Conservation (phyloP, 1,140 invertebrate genomes). For the Limonius californicus region DNA sequence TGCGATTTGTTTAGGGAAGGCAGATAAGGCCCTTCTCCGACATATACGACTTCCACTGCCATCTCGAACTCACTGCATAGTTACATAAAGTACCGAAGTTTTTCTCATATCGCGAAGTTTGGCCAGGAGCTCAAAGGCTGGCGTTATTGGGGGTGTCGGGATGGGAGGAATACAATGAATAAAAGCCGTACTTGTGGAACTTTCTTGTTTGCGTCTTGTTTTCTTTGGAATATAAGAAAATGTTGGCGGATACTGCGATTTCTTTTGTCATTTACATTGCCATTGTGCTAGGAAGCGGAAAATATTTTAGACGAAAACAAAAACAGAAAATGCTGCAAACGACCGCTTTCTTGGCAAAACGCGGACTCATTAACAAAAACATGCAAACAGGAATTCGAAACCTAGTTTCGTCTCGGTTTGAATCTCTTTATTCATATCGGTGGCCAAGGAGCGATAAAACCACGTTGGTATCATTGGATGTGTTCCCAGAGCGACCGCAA, state of each 20-base stretch:
- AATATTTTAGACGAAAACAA: too few species aligned
- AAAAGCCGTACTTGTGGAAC: background rate
- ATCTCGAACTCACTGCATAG: background rate
- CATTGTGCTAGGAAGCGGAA: background rate
- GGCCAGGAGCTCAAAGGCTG: background rate
- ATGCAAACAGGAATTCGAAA: background rate
- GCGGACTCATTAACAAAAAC: background rate
- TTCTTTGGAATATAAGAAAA: constrained; percentile 1
- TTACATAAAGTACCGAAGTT: background rate
- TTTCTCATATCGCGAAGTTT: constrained; percentile 1
- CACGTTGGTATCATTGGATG: constrained; percentile 20
- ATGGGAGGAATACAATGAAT: background rate
- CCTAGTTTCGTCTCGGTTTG: background rate
- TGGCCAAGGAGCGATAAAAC: constrained; percentile 19
- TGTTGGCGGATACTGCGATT: background rate
- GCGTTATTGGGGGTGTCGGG: background rate
- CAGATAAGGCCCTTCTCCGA: too few species aligned
- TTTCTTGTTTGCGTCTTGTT: background rate
- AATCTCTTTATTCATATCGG: constrained; percentile 21
- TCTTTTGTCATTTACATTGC: background rate
- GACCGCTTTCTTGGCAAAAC: too few species aligned
- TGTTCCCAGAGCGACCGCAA: constrained; percentile 19
- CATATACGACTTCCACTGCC: background rate
- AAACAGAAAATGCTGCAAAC: too few species aligned
- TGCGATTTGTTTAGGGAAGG: too few species aligned